Percentiles rank a stretch among this genome's conserved stretches.
phyloP scores from a whole-genome alignment of 2,113 vertebrate genomes.

The Silurus meridionalis region DNA sequence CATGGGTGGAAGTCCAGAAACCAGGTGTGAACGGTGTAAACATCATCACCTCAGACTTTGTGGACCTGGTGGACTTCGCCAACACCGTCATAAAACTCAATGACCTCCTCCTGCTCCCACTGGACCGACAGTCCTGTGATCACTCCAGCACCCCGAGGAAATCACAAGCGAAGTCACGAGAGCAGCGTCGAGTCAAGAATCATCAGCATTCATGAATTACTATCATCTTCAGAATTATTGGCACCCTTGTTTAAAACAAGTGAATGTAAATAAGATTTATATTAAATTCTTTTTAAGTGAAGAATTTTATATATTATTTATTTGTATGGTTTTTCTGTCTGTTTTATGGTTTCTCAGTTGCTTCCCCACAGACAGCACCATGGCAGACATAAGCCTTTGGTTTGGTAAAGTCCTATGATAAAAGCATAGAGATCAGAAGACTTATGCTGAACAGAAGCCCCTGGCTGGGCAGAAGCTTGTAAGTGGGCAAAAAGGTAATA shows the following conservation, averaged over 20 bases:
- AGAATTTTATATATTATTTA: neutral
- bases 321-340: neutral
- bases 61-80: conserved; percentile 95
- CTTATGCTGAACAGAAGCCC: neutral
- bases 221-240: no score
- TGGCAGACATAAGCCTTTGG: no score
- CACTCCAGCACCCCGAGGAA: neutral
- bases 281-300: neutral
- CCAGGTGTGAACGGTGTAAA: conserved; percentile 89
- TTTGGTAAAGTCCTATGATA: neutral
- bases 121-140: conserved; percentile 50
- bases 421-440: neutral
- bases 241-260: neutral
- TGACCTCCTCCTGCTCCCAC: conserved; percentile 80
- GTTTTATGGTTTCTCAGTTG: neutral
- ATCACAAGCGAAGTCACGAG: neutral
- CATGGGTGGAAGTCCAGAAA: conserved; percentile 92
- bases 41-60: conserved; percentile 98
- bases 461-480: neutral
- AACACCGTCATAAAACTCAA: conserved; percentile 91
- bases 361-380: neutral
- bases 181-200: neutral
- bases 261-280: neutral
- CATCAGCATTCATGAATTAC: neutral
- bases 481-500: neutral